Base-by-base conservation (phyloP, 2,888 invertebrate species). In the Nephrotoma guestfalica region DNA sequence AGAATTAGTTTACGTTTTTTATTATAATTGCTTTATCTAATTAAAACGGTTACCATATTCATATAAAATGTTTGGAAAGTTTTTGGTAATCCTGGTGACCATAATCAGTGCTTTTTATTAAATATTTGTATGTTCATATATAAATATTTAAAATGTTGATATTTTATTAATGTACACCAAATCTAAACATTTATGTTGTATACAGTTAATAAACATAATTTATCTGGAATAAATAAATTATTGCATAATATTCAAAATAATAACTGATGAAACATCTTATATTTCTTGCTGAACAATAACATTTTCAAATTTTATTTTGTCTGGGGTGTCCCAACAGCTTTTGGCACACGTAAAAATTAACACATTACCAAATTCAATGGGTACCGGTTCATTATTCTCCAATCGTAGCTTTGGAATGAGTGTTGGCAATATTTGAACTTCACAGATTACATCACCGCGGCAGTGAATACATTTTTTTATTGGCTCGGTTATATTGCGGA, bases 301-400 rank as follows among this genome's bases (percentile, higher is more conserved):
- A 87, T 93, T 93, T 91, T 97, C 97, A 88, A 94, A 93, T 87
- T 95, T 94, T 88, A 93, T 92, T 71, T 92, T 93, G 88, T 95
- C 95, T 4, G 93, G 93, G 0, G 94, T 92, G 86, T 94, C 93
- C 97, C 97, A 97, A 91, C 98, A 98, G 90, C 96, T 97, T 89
- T 94, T 94, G 57, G 94, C 92, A 90, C 98, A 98, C 0, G 97
- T 96, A 90, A 95, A 97, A 15, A 97, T 92, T 13, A 97, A 92
- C 2, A 97, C 95, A n/a, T 96, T 97, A 7, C 97, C 96, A 90
- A 96, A 97, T 91, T 98, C 97, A 71, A 96, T 91, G 13, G 93
- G 93, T 30, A 93, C 91, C 2, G 91, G 89, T 87, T 93, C 93
- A 45, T 91, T 92, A 11, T 93, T 93, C 18, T 92, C 91, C 86